A percentile compares a stretch with the other conserved stretches of the same genome.
These are phyloP conservation scores for Diplogasteroides magnus DNA, from an alignment of 1,140 invertebrate genomes.

Conservation along the genomic window DNA sequence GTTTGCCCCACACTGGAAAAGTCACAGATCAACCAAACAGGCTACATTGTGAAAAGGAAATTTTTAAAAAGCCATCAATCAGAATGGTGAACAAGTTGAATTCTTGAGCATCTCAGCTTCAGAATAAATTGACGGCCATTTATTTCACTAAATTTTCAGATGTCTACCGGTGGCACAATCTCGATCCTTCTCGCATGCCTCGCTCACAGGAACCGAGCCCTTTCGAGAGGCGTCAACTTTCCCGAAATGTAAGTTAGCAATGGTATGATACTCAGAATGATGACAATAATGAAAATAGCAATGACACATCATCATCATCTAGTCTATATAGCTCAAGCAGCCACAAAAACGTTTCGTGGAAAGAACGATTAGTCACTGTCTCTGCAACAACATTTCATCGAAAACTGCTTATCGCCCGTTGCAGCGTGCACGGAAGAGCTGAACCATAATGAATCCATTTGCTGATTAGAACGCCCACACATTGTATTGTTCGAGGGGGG, in stretches of 20 bases:
- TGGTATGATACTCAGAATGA: not conserved
- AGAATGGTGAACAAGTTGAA: too few species aligned
- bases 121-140: too few species aligned
- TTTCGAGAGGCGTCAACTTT: constrained; percentile 70
- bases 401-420: not conserved
- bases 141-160: too few species aligned
- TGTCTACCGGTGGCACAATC: constrained; percentile 93
- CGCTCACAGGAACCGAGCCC: constrained; percentile 82
- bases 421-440: too few species aligned
- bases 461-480: too few species aligned
- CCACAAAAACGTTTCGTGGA: too few species aligned
- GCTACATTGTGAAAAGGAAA: too few species aligned
- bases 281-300: not conserved
- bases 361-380: not conserved
- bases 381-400: not conserved
- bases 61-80: not conserved
- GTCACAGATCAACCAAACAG: too few species aligned
- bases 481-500: too few species aligned
- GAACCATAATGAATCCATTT: too few species aligned
- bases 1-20: not conserved
- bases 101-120: too few species aligned
- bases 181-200: constrained; percentile 95
- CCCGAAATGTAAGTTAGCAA: constrained; percentile 70
- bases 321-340: too few species aligned
- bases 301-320: not conserved